Base-by-base conservation (phyloP, 2,797 vertebrate genomes). In the Notamacropus eugenii region DNA sequence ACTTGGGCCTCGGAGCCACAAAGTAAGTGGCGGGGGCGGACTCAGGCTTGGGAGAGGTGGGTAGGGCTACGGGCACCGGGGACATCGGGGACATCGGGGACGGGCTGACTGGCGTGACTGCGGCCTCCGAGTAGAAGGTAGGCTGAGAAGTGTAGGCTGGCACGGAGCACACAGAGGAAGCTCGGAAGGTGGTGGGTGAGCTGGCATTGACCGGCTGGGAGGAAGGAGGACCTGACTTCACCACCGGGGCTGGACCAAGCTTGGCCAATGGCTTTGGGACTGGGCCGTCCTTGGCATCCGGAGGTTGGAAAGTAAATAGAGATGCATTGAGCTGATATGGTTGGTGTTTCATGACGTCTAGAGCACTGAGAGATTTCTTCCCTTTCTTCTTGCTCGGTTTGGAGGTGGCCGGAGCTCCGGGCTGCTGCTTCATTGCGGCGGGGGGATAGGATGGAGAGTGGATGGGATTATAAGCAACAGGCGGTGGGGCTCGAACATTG, bases 271-370 rank as follows among this genome's bases (percentile, higher is more conserved):
- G 98, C 97, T 98, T 98, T 87, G 98, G 97, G 87, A 98, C 97
- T 92, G 98, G 98, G 87, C 97, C 98, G 82, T 98, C 98, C 97
- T 99, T 99, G 46, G 97, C 96, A 93, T 98, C 99, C 62, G 99
- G 99, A 97, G 99, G 99, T 55, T 99, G 99, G 98, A 99, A 99
- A 57, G 99, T 99, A 98, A 99, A 99, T 98, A 99, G 99, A 91
- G 99, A 99, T 3, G 99, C 99, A 74, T 99, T 99, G 1, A 99
- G 99, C 98, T 99, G 99, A 97, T 99, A 99, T 0, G 99, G 99
- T 57, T 99, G 99, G 98, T 99, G 99, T 97, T 99, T 99, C 99
- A 99, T 99, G 95, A 99, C 99, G 97, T 99, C 99, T 97, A 99
- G 97, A 94, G 99, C 99, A 97, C 99, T 99, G 91, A 99, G 99